Percentiles rank a stretch among this genome's conserved stretches.
These are phyloP conservation scores for Plectropomus leopardus DNA, from an alignment of 2,113 vertebrate species.

Conservation along the genomic window DNA sequence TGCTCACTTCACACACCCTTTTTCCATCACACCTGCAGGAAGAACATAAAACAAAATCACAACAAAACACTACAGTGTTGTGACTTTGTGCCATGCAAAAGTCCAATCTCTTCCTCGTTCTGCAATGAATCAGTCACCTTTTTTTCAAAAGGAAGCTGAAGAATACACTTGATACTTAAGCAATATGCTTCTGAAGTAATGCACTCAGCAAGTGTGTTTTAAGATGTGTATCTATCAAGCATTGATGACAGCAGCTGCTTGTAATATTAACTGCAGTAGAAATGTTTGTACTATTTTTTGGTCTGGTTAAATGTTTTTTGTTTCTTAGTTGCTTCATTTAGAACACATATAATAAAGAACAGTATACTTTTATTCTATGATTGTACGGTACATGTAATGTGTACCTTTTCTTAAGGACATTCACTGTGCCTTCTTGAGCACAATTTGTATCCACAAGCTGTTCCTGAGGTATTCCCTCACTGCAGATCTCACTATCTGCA, in stretches of 20 bases:
- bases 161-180: background rate
- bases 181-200: background rate
- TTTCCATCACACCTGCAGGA: constrained; percentile 59
- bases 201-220: background rate
- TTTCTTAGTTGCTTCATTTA: background rate
- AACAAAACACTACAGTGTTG: background rate
- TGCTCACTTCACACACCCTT: constrained; percentile 28
- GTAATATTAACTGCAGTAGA: background rate
- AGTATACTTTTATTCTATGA: background rate
- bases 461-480: background rate
- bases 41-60: background rate
- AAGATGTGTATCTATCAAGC: background rate
- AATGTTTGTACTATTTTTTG: background rate
- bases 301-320: background rate
- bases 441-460: background rate
- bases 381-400: background rate
- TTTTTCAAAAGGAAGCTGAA: background rate
- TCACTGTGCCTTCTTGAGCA: rapidly evolving
- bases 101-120: background rate
- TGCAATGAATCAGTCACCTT: background rate
- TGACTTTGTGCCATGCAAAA: background rate
- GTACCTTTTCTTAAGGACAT: constrained; percentile 39
- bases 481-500: constrained; percentile 28
- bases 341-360: background rate
- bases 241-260: background rate